Conservation (phyloP, 2,797 vertebrate species). For the Smutsia gigantea region DNA sequence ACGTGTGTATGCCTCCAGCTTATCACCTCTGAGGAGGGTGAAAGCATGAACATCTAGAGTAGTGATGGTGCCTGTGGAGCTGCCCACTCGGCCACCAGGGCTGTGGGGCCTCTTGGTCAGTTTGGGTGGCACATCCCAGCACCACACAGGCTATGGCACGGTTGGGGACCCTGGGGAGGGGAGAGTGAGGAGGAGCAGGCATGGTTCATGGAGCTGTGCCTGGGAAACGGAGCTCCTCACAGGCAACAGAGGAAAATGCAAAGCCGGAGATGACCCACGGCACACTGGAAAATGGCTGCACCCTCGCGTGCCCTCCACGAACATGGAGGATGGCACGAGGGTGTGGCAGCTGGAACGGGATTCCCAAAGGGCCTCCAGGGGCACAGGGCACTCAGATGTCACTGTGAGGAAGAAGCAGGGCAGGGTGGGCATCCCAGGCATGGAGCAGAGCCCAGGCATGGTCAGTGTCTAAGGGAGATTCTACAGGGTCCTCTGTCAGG, state of each 20-base stretch:
- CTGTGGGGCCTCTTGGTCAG: fast-evolving
- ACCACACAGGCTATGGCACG: neutral
- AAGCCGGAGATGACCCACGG: fast-evolving
- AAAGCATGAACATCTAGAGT: neutral
- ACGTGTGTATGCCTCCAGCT: neutral
- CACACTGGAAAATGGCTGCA: neutral
- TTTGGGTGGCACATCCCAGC: fast-evolving
- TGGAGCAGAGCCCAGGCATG: too few species aligned
- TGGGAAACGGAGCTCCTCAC: too few species aligned
- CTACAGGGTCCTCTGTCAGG: too few species aligned
- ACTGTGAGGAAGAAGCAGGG: neutral
- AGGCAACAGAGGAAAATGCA: neutral
- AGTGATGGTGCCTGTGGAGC: fast-evolving
- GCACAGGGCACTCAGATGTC: fast-evolving
- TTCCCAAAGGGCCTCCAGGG: too few species aligned
- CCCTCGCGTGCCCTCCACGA: fast-evolving
- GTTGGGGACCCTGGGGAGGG: neutral
- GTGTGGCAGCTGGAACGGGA: fast-evolving
- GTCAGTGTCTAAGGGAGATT: too few species aligned
- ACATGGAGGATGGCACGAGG: too few species aligned
- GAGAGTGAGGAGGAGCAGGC: fast-evolving
- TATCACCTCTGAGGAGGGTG: neutral
- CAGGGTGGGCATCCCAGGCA: neutral
- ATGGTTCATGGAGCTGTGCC: fast-evolving
- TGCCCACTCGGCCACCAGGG: neutral